Percentiles rank a stretch among this genome's conserved stretches.
Evolutionary conservation across 2,888 invertebrate species (phyloP).

Genomic region (Phania funesta): DNA sequence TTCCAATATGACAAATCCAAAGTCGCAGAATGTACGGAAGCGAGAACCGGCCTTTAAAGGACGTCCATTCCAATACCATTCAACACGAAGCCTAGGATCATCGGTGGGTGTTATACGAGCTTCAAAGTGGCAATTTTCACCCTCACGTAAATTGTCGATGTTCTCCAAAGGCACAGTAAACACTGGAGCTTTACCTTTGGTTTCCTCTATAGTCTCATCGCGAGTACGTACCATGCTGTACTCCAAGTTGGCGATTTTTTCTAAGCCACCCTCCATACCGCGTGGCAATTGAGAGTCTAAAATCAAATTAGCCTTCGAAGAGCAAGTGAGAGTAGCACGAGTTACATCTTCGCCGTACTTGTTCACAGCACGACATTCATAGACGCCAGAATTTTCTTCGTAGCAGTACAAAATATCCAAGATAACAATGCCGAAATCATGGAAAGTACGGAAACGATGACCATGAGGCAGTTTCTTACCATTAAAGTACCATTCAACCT

Average conservation of each 20-base stretch:
- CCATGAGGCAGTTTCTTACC: constrained; percentile 95
- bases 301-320: constrained; percentile 93
- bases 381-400: constrained; percentile 96
- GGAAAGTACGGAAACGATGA: constrained; percentile 97
- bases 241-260: constrained; percentile 95
- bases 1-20: constrained; percentile 98
- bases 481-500: constrained; percentile 97
- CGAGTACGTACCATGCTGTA: constrained; percentile 90
- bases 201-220: constrained; percentile 87
- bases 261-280: constrained; percentile 97
- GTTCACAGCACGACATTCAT: constrained; percentile 95
- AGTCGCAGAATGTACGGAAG: constrained; percentile 98
- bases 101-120: constrained; percentile 93
- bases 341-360: constrained; percentile 94
- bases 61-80: constrained; percentile 97
- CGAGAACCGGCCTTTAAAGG: constrained; percentile 93
- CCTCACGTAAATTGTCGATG: constrained; percentile 91
- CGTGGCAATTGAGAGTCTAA: constrained; percentile 95
- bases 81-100: constrained; percentile 93
- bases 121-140: constrained; percentile 95
- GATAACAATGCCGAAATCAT: constrained; percentile 98
- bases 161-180: constrained; percentile 94
- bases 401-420: constrained; percentile 97
- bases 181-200: constrained; percentile 91
- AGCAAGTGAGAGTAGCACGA: constrained; percentile 91